Percentiles rank a stretch among this genome's conserved stretches.
Evolutionary conservation across 2,797 vertebrate species (phyloP).

Genomic region (Erethizon dorsatum): DNA sequence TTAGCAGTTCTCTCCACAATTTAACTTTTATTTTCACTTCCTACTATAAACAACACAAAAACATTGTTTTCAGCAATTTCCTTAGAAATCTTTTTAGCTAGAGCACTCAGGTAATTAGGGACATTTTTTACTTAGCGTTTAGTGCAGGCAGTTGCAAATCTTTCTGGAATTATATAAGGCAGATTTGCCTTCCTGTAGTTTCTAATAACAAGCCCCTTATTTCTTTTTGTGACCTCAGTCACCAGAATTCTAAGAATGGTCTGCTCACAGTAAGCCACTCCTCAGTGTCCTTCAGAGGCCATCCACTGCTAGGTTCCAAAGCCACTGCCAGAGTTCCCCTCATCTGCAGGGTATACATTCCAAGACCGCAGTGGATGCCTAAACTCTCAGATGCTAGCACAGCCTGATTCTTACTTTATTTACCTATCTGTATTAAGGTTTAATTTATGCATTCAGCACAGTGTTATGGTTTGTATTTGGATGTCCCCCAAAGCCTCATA

Average conservation of each 20-base stretch:
- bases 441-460: not conserved
- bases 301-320: not conserved
- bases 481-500: not conserved
- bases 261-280: not conserved
- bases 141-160: not conserved
- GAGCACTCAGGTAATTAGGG: not conserved
- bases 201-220: not conserved
- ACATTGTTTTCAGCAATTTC: not conserved
- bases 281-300: not conserved
- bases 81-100: not conserved
- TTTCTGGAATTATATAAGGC: not conserved
- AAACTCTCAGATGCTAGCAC: not conserved
- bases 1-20: not conserved
- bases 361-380: not conserved
- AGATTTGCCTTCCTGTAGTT: not conserved
- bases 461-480: not conserved
- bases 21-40: slow-evolving; percentile 25
- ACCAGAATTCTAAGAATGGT: not conserved
- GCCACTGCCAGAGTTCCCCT: no score
- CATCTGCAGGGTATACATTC: not conserved
- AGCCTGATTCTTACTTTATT: not conserved
- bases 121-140: not conserved
- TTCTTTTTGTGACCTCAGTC: not conserved
- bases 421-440: not conserved
- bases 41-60: not conserved